phyloP scores from a whole-genome alignment of 2,888 invertebrate species.

The Dilophus febrilis region DNA sequence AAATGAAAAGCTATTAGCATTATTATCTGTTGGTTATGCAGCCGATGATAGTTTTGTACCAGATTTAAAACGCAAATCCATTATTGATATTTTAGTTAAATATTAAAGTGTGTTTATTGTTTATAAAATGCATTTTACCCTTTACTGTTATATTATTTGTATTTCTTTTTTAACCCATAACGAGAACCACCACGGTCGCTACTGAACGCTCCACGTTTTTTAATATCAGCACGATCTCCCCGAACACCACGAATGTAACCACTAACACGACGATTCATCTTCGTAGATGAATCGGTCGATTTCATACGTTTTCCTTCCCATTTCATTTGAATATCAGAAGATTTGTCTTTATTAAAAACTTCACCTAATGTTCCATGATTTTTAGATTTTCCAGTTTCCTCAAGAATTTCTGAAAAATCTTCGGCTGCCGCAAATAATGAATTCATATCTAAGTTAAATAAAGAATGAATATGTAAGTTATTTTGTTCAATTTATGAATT shows the following conservation, averaged over 20 bases:
- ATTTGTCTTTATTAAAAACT: conserved; percentile 57
- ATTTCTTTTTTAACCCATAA: too few relatives aligned
- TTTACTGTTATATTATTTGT: too few relatives aligned
- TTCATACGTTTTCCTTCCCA: conserved; percentile 56
- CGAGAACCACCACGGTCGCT: too few relatives aligned
- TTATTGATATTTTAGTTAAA: conserved; percentile 52
- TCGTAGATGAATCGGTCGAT: neutral
- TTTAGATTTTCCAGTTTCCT: conserved; percentile 58
- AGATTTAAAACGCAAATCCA: conserved; percentile 49
- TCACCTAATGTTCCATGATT: conserved; percentile 49
- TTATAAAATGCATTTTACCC: too few relatives aligned
- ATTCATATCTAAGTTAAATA: conserved; percentile 31
- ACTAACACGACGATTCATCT: too few relatives aligned
- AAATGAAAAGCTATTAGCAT: conserved; percentile 63
- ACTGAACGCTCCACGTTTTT: too few relatives aligned
- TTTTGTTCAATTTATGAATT: neutral
- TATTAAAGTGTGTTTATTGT: too few relatives aligned
- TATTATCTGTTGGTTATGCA: conserved; percentile 78
- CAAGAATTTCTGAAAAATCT: conserved; percentile 74
- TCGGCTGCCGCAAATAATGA: conserved; percentile 70
- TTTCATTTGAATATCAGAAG: conserved; percentile 58
- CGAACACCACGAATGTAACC: too few relatives aligned
- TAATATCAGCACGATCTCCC: too few relatives aligned
- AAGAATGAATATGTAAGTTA: too few relatives aligned
- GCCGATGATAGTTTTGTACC: conserved; percentile 60